Evolutionary conservation across 2,113 vertebrate species (phyloP), one percentile per base, ranked within the genome.

Genomic region (Serinus canaria): DNA sequence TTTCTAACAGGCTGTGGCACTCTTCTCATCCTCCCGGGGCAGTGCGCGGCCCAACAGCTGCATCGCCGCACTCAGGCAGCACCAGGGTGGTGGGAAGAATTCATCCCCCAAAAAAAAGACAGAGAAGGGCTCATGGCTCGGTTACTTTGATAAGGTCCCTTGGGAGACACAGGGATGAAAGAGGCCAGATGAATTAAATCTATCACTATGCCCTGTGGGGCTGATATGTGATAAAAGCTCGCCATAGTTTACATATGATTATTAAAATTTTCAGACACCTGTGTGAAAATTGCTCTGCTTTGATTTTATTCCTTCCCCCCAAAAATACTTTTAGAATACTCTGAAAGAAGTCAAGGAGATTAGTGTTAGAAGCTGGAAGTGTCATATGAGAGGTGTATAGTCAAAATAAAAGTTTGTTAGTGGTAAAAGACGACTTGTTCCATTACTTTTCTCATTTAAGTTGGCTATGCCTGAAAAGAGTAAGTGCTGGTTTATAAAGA

Each of bases 1-100:
- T 92, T 94, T 87, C 88, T 55, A 35, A 44, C 70, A 73, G 89
- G 73, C 90, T 76, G 81, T 88, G 88, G 94, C 74, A 87, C 91
- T 88, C 64, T 15, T 79, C 92, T 87, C 83, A 69, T 82, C 87
- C 75, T 89, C 43, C 31, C 1, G 4, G 73, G 79, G 69, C 44
- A 5, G 58, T 8, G 4, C 0, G 6, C 4, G 25, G 92, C 2
- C 1, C 0, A 76, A 78, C 95, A 95, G 91, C 94, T 90, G 85
- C 62, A 25, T 3, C 2, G 19, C 70, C 10, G 33, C 9, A 21
- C 50, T 46, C n/a, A 2, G 44, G 39, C 77, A 75, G 59, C 70
- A 55, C 67, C 30, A 25, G 13, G 53, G 62, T 52, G 83, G 83
- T 2, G 4, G 59, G 43, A 70, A 35, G 47, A 72, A 91, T 78